Evolutionary conservation across 2,113 vertebrate species (phyloP).

Genomic region (Sinocyclocheilus rhinocerous): DNA sequence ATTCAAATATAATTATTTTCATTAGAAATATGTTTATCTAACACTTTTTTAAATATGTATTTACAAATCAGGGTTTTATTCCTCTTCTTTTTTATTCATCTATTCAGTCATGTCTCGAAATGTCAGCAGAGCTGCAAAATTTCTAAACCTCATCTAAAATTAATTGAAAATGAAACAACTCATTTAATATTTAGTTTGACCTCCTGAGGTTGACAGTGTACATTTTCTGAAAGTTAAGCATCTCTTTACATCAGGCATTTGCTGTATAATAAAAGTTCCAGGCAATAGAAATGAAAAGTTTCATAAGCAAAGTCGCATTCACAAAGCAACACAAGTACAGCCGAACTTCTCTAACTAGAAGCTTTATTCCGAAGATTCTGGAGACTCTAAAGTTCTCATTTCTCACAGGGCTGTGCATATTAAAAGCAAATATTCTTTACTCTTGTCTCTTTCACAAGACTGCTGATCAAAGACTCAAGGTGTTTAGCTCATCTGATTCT

Average conservation of each 20-base stretch:
- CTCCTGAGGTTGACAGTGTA: not conserved
- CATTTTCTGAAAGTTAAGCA: not conserved
- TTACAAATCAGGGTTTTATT: not conserved
- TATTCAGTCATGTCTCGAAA: not conserved
- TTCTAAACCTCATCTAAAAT: not conserved
- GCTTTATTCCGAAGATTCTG: not conserved
- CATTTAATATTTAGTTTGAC: conserved; percentile 18
- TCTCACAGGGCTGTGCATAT: conserved; percentile 13
- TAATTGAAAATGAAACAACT: not conserved
- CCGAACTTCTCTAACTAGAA: not conserved
- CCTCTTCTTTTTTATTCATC: not conserved
- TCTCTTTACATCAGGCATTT: not conserved
- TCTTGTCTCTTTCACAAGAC: conserved; percentile 3
- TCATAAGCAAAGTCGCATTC: not conserved
- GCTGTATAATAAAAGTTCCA: conserved; percentile 10
- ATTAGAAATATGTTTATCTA: not conserved
- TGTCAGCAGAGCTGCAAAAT: not conserved
- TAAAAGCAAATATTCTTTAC: conserved; percentile 29
- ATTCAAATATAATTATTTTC: not conserved
- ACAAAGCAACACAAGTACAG: not conserved
- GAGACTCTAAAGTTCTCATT: not conserved
- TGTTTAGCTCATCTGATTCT: conserved; percentile 44
- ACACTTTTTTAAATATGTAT: not conserved
- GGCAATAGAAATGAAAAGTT: not conserved
- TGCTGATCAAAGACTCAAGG: conserved; percentile 49